A percentile compares a stretch with the other conserved stretches of the same genome.
Evolutionary conservation across 2,888 invertebrate species (phyloP).

Genomic region (Acronicta aceris): DNA sequence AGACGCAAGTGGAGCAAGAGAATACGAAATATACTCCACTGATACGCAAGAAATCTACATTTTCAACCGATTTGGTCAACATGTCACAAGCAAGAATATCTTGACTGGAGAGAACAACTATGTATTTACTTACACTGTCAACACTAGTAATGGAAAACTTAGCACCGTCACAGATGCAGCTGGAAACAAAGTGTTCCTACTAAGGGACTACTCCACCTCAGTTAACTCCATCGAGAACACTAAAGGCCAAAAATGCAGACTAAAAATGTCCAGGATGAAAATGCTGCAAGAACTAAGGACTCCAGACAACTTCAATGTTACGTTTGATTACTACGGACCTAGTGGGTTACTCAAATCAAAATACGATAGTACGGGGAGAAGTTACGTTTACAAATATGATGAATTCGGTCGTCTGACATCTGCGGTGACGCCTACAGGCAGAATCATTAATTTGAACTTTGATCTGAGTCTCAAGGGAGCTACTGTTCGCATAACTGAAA

Average conservation of each 20-base stretch:
- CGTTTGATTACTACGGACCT: conserved; percentile 97
- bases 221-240: conserved; percentile 98
- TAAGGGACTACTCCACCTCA: conserved; percentile 95
- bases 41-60: conserved; percentile 98
- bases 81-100: conserved; percentile 97
- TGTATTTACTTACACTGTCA: conserved; percentile 98
- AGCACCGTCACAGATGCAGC: conserved; percentile 98
- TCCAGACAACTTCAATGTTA: conserved; percentile 97
- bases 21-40: conserved; percentile 98
- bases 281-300: conserved; percentile 97
- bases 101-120: conserved; percentile 98
- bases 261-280: conserved; percentile 97
- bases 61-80: conserved; percentile 98
- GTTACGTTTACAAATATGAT: conserved; percentile 98
- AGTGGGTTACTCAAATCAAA: conserved; percentile 96
- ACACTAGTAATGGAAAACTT: conserved; percentile 98
- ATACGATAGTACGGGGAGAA: conserved; percentile 96
- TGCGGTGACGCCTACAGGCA: conserved; percentile 98
- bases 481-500: conserved; percentile 95
- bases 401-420: conserved; percentile 97
- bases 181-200: conserved; percentile 95
- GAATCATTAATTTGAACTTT: conserved; percentile 95
- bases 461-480: conserved; percentile 97
- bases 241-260: conserved; percentile 96
- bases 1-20: conserved; percentile 94